Base-by-base conservation (phyloP, 1,140 invertebrate genomes). In the Temnothorax nylanderi region DNA sequence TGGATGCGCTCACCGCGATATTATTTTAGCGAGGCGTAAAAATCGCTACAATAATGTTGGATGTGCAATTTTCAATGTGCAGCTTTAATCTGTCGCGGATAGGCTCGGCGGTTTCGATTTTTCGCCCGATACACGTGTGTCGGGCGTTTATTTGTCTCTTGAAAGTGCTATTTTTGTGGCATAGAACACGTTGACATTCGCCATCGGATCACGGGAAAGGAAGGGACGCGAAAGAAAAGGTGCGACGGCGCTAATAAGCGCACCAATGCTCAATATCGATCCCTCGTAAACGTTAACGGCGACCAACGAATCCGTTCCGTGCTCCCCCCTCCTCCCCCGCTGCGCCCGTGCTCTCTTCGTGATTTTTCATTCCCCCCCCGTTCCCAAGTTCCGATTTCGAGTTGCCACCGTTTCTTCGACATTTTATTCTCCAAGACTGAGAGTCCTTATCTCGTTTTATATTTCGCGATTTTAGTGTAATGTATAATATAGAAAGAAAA, bases 381-480 rank as follows among this genome's bases (percentile, higher is more conserved):
- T 5, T 51, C 76, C 77, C 76, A 86, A 86, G 75, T 82, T 81
- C 76, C 85, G 62, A 69, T 91, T 88, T 85, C 76, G 60, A 84
- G 74, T 88, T 60, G 77, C 58, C 80, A 87, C 62, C 56, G 85
- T 85, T 87, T 69, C 87, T 82, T 90, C 80, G 67, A 87, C 72
- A 80, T 89, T 86, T 90, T 47, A 88, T 89, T 85, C 78, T 78
- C 81, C 89, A 93, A 93, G 92, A 93, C 91, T 92, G 91, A 92
- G 75, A 87, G 74, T 60, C 67, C 85, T 81, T 87, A 82, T 88
- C 85, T 90, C 89, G 71, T 88, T 90, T 90, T 84, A 44, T 85
- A 88, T 85, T 90, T 90, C 82, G 67, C 67, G 82, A 86, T 78
- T 84, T 80, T 80, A 81, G 60, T 77, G 10, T 87, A 75, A 80